A percentile compares a stretch with the other conserved stretches of the same genome.
phyloP scores from a whole-genome alignment of 2,888 invertebrate genomes.

The Emmelina monodactyla region DNA sequence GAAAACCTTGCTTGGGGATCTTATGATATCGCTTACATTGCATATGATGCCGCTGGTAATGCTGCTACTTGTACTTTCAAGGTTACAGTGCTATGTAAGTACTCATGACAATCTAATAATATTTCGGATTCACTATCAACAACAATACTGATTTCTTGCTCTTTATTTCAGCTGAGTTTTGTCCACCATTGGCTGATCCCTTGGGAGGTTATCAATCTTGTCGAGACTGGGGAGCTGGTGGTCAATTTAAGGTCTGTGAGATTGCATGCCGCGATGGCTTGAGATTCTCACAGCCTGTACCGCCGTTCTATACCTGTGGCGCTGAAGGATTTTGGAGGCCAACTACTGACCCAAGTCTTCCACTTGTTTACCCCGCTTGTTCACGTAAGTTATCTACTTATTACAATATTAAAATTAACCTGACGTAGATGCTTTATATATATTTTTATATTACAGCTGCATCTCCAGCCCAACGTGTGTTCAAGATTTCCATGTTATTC shows the following conservation, averaged over 20 bases:
- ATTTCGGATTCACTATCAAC: too few relatives aligned
- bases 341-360: conserved; percentile 78
- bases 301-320: conserved; percentile 97
- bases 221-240: conserved; percentile 95
- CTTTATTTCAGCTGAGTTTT: conserved; percentile 82
- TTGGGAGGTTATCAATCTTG: conserved; percentile 91
- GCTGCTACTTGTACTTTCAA: conserved; percentile 91
- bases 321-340: conserved; percentile 98
- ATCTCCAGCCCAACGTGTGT: conserved; percentile 92
- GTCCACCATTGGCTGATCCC: conserved; percentile 87
- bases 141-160: background rate
- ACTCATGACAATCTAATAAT: background rate
- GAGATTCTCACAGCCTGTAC: conserved; percentile 91
- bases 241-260: conserved; percentile 95
- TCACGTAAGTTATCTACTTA: conserved; percentile 75
- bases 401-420: background rate
- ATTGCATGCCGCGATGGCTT: conserved; percentile 87
- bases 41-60: conserved; percentile 91
- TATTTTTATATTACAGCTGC: conserved; percentile 67
- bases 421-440: background rate
- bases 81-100: conserved; percentile 86
- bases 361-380: conserved; percentile 90
- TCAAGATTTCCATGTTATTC: conserved; percentile 93
- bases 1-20: conserved; percentile 89
- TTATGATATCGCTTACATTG: conserved; percentile 94